phyloP scores from a whole-genome alignment of 1,140 invertebrate genomes.

The Brachionus calyciflorus region DNA sequence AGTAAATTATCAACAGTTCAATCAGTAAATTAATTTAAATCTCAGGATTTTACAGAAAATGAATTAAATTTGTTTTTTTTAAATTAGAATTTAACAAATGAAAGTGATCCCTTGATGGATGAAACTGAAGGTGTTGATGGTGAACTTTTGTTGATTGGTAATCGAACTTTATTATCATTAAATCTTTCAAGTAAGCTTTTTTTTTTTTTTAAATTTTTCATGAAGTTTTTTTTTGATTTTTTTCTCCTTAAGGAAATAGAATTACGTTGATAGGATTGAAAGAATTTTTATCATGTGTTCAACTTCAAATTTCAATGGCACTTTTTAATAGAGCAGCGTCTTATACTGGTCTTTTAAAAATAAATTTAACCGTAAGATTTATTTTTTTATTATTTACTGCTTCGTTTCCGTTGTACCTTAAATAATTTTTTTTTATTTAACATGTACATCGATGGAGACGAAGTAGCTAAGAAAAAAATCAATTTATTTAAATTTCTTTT shows the following conservation, averaged over 20 bases:
- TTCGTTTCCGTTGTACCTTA: too few species aligned
- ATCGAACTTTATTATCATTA: slow-evolving; percentile 10
- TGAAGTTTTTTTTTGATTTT: neutral
- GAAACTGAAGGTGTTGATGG: slow-evolving; percentile 21
- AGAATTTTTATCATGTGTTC: slow-evolving; percentile 16
- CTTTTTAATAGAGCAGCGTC: slow-evolving; percentile 7
- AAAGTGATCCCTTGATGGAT: slow-evolving; percentile 33
- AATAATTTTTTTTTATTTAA: too few species aligned
- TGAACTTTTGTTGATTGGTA: slow-evolving; percentile 11
- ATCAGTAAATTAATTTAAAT: neutral
- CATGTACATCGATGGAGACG: too few species aligned
- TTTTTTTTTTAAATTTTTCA: neutral
- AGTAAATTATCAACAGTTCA: slow-evolving; percentile 25
- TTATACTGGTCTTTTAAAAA: neutral
- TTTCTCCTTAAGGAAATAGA: slow-evolving; percentile 29
- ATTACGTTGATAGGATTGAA: neutral
- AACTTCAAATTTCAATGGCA: slow-evolving; percentile 8
- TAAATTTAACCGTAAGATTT: slow-evolving; percentile 1
- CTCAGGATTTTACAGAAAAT: neutral
- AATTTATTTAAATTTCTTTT: neutral
- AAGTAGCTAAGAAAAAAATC: neutral
- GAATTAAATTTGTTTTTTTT: neutral
- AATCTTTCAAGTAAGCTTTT: slow-evolving; percentile 13
- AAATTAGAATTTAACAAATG: neutral
- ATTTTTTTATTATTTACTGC: too few species aligned